These are phyloP conservation scores for Caretta caretta DNA, from an alignment of 2,113 vertebrate genomes.

Conservation along the genomic window DNA sequence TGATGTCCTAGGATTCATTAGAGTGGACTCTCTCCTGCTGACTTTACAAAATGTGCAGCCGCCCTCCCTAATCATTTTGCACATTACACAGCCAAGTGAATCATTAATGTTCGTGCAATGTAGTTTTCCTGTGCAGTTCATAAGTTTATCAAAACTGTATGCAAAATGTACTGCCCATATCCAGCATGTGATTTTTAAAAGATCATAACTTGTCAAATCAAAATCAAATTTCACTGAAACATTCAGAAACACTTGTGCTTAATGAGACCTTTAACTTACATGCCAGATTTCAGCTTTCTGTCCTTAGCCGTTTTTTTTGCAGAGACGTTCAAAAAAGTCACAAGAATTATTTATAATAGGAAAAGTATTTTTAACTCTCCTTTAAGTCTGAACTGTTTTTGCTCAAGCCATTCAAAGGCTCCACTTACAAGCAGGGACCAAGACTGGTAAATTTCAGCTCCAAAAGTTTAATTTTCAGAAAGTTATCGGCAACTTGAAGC, in stretches of 20 bases:
- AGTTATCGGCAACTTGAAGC: background rate
- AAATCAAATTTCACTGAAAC: background rate
- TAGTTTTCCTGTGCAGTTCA: background rate
- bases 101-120: background rate
- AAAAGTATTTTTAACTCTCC: background rate
- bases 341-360: background rate
- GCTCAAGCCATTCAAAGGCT: background rate
- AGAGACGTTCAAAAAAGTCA: background rate
- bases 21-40: background rate
- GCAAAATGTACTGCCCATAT: background rate
- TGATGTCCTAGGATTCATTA: background rate
- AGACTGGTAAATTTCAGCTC: background rate
- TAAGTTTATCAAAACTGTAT: background rate
- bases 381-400: background rate
- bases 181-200: background rate
- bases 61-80: background rate
- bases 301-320: background rate
- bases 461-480: background rate
- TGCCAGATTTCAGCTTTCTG: background rate
- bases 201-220: background rate
- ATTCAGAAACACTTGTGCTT: background rate
- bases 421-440: background rate
- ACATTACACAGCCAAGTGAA: background rate
- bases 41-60: background rate
- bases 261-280: background rate